Percentiles rank a stretch among this genome's conserved stretches.
These are phyloP conservation scores for Drosophila prosaltans DNA, from an alignment of 1,140 invertebrate species.

Conservation along the genomic window DNA sequence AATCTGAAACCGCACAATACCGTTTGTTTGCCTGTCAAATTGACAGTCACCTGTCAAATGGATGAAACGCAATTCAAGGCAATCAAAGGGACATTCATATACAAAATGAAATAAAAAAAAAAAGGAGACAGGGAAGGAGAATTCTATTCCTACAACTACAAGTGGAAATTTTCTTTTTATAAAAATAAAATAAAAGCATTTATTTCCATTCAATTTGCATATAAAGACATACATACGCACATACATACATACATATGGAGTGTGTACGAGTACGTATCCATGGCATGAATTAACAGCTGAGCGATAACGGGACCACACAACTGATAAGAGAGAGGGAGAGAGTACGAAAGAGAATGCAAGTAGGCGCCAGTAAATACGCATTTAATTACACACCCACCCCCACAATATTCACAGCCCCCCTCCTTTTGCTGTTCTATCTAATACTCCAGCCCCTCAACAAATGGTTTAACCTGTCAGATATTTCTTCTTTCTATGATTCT, in stretches of 20 bases:
- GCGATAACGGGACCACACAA: background rate
- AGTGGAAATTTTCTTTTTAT: background rate
- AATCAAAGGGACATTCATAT: background rate
- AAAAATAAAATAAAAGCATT: background rate
- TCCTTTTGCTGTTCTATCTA: background rate
- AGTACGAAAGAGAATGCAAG: constrained; percentile 13
- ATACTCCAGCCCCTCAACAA: too few relatives aligned
- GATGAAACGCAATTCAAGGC: background rate
- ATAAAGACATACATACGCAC: background rate
- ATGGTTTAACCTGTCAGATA: background rate
- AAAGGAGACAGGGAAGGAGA: background rate
- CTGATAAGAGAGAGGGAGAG: constrained; percentile 2
- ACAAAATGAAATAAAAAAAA: background rate
- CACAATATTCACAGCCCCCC: background rate
- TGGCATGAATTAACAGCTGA: constrained; percentile 10
- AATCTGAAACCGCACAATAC: background rate
- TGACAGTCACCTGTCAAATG: background rate
- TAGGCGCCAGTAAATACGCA: constrained; percentile 4
- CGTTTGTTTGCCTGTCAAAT: constrained; percentile 4
- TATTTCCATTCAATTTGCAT: background rate
- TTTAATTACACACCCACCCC: background rate
- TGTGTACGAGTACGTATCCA: background rate
- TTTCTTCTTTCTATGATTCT: constrained; percentile 3
- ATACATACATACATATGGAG: background rate
- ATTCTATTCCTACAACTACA: background rate